Evolutionary conservation across 2,113 vertebrate genomes (phyloP), one percentile per base, ranked within the genome.

Genomic region (Prunella fulvescens): DNA sequence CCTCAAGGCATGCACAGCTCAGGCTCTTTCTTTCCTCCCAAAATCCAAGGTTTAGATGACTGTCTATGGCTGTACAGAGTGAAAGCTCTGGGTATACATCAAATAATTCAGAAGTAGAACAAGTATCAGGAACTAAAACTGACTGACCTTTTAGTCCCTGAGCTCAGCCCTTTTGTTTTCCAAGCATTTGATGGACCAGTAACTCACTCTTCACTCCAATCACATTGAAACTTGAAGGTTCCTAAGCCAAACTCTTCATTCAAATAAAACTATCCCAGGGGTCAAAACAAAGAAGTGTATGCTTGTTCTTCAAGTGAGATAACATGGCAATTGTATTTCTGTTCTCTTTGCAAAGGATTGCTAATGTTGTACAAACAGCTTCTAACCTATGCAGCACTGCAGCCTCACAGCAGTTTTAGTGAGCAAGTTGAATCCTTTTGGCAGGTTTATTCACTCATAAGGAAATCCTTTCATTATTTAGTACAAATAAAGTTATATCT

Each of bases 391-490:
- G 57, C 57, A 72, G 48, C 54, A 35, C 20, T 62, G 76, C 67
- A 93, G 48, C 16, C 44, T 89, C 69, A 80, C 54, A 92, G 66
- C 31, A 37, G 26, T 44, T 65, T 91, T 48, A 66, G 51, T 47
- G 40, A 96, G 53, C 44, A 95, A 94, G 65, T 25, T 86, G 77
- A 93, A 94, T 91, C 45, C 44, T 29, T 47, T 47, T 86, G 76
- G 77, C 90, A 94, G 86, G 54, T 93, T 94, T 96, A 93, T 86
- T 93, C 93, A 89, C 42, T 92, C 88, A 76, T 93, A 88, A 94
- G 48, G 54, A 97, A 86, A 89, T 95, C 47, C 18, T 85, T 96
- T 92, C 88, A 95, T 94, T 94, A 97, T 74, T 95, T 69, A 97
- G 72, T 67, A 82, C 12, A 90, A 92, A 96, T 82, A 90, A 95